Evolutionary conservation across 2,888 invertebrate species (phyloP).

Genomic region (Drosophila pseudotakahashii): DNA sequence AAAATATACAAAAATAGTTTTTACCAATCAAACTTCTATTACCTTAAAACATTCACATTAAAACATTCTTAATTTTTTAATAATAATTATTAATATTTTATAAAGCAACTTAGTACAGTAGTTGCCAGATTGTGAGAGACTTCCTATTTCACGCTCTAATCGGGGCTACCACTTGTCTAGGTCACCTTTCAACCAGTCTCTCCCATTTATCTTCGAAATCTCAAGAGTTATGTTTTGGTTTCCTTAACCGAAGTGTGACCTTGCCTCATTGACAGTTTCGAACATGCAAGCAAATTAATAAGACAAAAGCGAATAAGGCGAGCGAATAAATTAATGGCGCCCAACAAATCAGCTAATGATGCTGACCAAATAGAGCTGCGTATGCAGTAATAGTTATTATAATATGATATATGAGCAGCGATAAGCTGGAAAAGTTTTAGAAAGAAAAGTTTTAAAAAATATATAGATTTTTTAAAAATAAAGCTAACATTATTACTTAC

Average conservation of each 20-base stretch:
- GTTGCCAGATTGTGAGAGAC: too few relatives aligned
- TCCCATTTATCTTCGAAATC: conserved; percentile 16
- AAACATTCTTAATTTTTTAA: too few relatives aligned
- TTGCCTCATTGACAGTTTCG: conserved; percentile 24
- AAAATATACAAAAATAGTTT: too few relatives aligned
- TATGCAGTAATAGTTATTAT: neutral
- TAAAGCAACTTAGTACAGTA: too few relatives aligned
- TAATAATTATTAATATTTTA: too few relatives aligned
- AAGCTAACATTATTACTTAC: too few relatives aligned
- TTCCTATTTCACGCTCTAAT: neutral
- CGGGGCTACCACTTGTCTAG: conserved; percentile 3
- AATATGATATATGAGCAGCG: too few relatives aligned
- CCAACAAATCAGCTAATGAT: conserved; percentile 29
- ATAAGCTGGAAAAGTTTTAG: too few relatives aligned
- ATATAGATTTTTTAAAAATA: too few relatives aligned
- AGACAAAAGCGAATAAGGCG: conserved; percentile 28
- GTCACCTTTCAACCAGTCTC: conserved; percentile 2
- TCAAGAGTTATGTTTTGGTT: conserved; percentile 4
- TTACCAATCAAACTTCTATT: too few relatives aligned
- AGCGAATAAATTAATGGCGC: conserved; percentile 22
- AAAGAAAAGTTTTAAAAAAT: too few relatives aligned
- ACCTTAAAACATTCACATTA: too few relatives aligned
- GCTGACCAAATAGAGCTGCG: conserved; percentile 15
- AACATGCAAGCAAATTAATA: conserved; percentile 30
- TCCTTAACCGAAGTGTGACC: conserved; percentile 9